phyloP scores from a whole-genome alignment of 92 coral and sea anemone species.

The Nematostella vectensis region DNA sequence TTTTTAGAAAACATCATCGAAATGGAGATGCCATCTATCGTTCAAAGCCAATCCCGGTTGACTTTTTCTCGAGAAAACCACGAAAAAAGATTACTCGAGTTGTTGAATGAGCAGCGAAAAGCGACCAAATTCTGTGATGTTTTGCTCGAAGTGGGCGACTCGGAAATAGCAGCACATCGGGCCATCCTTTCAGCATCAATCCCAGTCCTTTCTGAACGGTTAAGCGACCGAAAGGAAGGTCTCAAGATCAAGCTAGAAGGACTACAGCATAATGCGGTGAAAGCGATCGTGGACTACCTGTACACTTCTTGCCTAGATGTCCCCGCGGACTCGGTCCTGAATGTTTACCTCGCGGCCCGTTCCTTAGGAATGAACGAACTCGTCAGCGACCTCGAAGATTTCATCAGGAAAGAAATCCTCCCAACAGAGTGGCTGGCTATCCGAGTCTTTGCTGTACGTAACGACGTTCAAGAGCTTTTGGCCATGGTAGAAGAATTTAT shows the following conservation, averaged over 20 bases:
- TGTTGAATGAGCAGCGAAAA: slow-evolving; percentile 66
- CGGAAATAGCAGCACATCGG: slow-evolving; percentile 69
- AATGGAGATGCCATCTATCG: too few species aligned
- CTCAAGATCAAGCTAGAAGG: slow-evolving; percentile 54
- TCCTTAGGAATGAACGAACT: slow-evolving; percentile 61
- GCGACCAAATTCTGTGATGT: slow-evolving; percentile 60
- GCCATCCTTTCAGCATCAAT: slow-evolving; percentile 67
- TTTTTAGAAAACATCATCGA: too few species aligned
- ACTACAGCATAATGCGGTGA: slow-evolving; percentile 72
- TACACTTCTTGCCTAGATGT: slow-evolving; percentile 66
- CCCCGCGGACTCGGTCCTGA: slow-evolving; percentile 40
- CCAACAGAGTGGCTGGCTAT: slow-evolving; percentile 70
- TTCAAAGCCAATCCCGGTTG: too few species aligned
- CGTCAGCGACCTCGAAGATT: slow-evolving; percentile 44
- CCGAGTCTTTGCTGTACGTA: slow-evolving; percentile 51
- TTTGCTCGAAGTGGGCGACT: slow-evolving; percentile 51
- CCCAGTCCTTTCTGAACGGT: slow-evolving; percentile 49
- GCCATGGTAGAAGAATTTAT: slow-evolving; percentile 73
- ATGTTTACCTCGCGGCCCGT: slow-evolving; percentile 60
- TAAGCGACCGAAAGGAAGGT: slow-evolving; percentile 35
- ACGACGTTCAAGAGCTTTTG: slow-evolving; percentile 39
- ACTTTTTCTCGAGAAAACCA: slow-evolving; percentile 22
- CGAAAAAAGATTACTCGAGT: slow-evolving; percentile 28
- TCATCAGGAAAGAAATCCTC: slow-evolving; percentile 52
- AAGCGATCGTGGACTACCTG: slow-evolving; percentile 67